Evolutionary conservation across 2,888 invertebrate species (phyloP).

Genomic region (Cryptocheilus praepositus): DNA sequence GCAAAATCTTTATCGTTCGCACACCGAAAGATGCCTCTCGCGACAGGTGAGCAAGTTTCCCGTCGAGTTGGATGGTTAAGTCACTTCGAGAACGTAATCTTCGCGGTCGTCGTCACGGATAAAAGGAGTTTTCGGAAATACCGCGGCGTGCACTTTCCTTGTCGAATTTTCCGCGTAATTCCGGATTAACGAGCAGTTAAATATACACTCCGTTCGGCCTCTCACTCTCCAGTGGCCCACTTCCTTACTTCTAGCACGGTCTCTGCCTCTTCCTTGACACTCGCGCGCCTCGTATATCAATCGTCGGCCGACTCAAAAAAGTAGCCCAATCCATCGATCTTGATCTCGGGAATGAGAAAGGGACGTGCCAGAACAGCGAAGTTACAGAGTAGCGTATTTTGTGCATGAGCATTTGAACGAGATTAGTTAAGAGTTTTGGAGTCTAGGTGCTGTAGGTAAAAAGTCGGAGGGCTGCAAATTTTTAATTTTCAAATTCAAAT

Average conservation of each 20-base stretch:
- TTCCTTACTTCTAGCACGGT: conserved; percentile 44
- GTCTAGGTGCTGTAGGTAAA: too few species aligned
- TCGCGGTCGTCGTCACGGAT: neutral
- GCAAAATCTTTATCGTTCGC: too few species aligned
- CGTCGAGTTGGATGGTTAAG: neutral
- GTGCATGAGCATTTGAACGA: too few species aligned
- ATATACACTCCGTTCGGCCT: conserved; percentile 55
- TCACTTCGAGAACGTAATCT: neutral
- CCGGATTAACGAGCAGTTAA: conserved; percentile 59
- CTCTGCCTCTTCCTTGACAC: conserved; percentile 5
- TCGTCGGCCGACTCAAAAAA: neutral
- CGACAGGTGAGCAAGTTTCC: too few species aligned
- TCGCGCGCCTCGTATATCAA: neutral
- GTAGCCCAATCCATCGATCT: too few species aligned
- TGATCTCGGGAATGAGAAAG: too few species aligned
- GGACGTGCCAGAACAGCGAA: neutral
- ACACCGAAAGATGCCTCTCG: too few species aligned
- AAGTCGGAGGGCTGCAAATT: too few species aligned
- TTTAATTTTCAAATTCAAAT: too few species aligned
- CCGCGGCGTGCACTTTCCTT: conserved; percentile 34
- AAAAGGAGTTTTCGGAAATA: too few species aligned
- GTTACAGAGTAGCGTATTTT: too few species aligned
- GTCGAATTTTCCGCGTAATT: conserved; percentile 44
- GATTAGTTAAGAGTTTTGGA: too few species aligned
- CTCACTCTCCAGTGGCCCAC: conserved; percentile 66